These are phyloP conservation scores for Mamestra brassicae DNA, from an alignment of 2,888 invertebrate species.

Conservation along the genomic window DNA sequence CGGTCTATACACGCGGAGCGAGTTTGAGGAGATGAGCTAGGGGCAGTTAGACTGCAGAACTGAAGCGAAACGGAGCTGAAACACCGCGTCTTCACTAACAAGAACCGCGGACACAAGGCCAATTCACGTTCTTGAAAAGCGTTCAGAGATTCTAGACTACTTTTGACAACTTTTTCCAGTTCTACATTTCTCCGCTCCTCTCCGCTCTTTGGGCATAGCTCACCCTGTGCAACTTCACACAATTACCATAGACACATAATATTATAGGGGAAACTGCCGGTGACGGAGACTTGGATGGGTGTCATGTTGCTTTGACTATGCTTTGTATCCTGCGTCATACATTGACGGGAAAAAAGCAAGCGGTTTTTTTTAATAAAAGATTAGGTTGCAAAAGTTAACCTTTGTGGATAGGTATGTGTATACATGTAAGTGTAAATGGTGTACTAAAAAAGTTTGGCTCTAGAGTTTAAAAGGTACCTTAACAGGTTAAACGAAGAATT, in stretches of 20 bases:
- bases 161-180: not conserved
- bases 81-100: too few relatives aligned
- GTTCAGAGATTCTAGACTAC: too few relatives aligned
- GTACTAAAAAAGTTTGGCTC: too few relatives aligned
- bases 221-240: not conserved
- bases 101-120: too few relatives aligned
- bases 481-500: too few relatives aligned
- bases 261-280: not conserved
- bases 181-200: not conserved
- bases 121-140: too few relatives aligned
- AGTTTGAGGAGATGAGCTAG: not conserved
- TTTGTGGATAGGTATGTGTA: too few relatives aligned
- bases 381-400: too few relatives aligned
- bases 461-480: too few relatives aligned
- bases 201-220: not conserved
- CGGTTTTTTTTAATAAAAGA: too few relatives aligned
- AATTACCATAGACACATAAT: slow-evolving; percentile 15
- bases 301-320: not conserved
- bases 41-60: not conserved
- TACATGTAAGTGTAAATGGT: too few relatives aligned
- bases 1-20: not conserved
- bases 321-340: not conserved
- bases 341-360: not conserved
- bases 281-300: not conserved
- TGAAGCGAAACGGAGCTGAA: not conserved